Evolutionary conservation across 2,797 vertebrate species (phyloP).

Genomic region (Tragelaphus oryx): DNA sequence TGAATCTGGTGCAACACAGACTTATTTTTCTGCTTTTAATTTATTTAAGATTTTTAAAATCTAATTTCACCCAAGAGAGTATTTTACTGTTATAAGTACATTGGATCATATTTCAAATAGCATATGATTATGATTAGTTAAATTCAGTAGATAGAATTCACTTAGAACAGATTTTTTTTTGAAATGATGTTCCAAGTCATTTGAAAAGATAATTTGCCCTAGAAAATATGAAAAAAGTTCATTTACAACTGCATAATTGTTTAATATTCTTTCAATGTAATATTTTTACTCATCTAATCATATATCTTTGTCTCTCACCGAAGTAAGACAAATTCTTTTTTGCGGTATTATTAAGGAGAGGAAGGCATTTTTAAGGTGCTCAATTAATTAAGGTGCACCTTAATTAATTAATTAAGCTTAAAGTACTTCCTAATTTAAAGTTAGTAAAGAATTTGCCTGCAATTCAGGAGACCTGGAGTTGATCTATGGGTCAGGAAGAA

Average conservation of each 20-base stretch:
- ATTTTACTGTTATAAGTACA: not conserved
- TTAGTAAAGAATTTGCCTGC: not conserved
- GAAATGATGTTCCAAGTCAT: not conserved
- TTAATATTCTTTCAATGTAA: not conserved
- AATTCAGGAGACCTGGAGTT: not conserved
- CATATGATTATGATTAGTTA: not conserved
- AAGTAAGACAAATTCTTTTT: not conserved
- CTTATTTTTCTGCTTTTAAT: conserved; percentile 11
- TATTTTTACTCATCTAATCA: not conserved
- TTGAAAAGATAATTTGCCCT: not conserved
- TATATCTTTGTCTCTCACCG: not conserved
- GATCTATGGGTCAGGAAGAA: not conserved
- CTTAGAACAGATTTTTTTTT: not conserved
- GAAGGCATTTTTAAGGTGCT: not conserved
- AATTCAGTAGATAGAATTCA: not conserved
- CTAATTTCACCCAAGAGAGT: not conserved
- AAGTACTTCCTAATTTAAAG: not conserved
- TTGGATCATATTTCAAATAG: not conserved
- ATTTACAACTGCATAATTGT: not conserved
- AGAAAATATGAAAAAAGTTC: not conserved
- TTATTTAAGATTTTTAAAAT: not conserved
- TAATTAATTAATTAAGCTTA: not conserved
- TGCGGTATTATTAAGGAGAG: not conserved
- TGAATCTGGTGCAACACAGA: not conserved
- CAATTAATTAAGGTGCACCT: not conserved